Percentiles rank a stretch among this genome's conserved stretches.
Evolutionary conservation across 2,113 vertebrate species (phyloP).

Genomic region (Furnarius figulus): DNA sequence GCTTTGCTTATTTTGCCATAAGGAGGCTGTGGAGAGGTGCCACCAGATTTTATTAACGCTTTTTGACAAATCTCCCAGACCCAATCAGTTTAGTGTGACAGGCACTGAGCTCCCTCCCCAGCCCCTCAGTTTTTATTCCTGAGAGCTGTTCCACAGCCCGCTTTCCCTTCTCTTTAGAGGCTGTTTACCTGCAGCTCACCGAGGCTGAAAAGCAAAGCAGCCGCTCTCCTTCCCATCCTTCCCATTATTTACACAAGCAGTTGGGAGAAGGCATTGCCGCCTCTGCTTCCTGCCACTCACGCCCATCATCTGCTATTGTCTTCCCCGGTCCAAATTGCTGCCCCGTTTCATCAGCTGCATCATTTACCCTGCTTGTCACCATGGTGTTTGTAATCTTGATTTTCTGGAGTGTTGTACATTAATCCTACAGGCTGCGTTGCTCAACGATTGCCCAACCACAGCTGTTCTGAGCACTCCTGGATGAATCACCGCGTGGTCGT

Average conservation of each 20-base stretch:
- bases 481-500: background rate
- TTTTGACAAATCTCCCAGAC: background rate
- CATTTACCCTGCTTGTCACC: background rate
- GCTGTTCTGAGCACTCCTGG: background rate
- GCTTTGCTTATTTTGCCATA: background rate
- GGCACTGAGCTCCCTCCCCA: background rate
- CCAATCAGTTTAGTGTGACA: accelerated
- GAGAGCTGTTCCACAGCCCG: background rate
- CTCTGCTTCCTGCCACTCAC: background rate
- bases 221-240: background rate
- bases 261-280: background rate
- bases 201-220: background rate
- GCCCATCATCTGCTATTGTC: background rate
- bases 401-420: background rate
- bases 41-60: background rate
- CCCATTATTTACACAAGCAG: background rate
- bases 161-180: background rate
- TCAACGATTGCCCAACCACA: background rate
- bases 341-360: background rate
- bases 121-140: background rate
- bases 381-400: background rate
- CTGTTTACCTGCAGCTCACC: background rate
- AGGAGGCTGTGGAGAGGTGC: background rate
- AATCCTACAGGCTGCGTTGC: background rate
- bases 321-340: background rate